Evolutionary conservation across 2,888 invertebrate genomes (phyloP), one percentile per base, ranked within the genome.

Genomic region (Polietes domitor): DNA sequence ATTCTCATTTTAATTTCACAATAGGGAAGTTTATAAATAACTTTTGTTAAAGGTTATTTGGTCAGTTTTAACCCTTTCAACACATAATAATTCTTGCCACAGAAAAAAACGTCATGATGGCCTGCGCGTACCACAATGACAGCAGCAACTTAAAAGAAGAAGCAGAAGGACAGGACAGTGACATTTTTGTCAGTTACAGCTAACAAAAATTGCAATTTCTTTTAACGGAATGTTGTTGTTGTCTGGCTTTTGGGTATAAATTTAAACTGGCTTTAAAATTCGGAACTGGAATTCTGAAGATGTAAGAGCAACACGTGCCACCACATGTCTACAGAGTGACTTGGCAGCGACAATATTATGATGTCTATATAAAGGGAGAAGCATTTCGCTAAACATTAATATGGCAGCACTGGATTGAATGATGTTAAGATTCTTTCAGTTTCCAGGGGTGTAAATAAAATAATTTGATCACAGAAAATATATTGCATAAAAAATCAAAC

Each of bases 61-160:
- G 75, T 81, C 72, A 77, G 58, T 77, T 81, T 81, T 81, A 81
- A 84, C 81, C 81, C 84, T 81, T 79, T 84, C 78, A 84, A 81
- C 84, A 84, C 84, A 77, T 84, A 84, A 84, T 84, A 84, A 84
- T 73, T 84, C 75, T 85, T 82, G 37, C 79, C n/a, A n/a, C n/a
- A n/a, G n/a, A n/a, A n/a, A n/a, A n/a, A n/a, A n/a, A n/a, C 79
- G 79, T 47, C 1, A 72, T 50, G 26, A 5, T 47, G 47, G n/a
- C n/a, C n/a, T n/a, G n/a, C n/a, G n/a, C n/a, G n/a, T n/a, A n/a
- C n/a, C n/a, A n/a, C 47, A 47, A 47, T n/a, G 47, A 1, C 58
- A 26, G 24, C 58, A 55, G 24, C 4, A 58, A 37, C 37, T 10
- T 37, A 53, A 19, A 47, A 47, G 2, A 19, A 53, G 10, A 6